Conservation (phyloP, 2,888 invertebrate species). For the Diaphora mendica region DNA sequence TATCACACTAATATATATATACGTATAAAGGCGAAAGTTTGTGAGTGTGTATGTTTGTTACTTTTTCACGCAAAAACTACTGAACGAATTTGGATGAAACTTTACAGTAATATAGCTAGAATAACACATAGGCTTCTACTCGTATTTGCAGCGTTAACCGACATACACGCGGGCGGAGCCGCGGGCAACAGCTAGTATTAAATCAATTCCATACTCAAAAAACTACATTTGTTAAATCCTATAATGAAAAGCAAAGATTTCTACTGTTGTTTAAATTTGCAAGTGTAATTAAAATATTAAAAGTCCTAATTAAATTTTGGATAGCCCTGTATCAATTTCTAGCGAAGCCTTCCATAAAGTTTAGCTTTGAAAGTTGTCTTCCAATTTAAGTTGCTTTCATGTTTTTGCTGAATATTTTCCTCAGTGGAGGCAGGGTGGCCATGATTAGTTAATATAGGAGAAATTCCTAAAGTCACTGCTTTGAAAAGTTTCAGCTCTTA, state of each 20-base stretch:
- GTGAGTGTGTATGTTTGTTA: too few species aligned
- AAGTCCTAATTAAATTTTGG: slow-evolving; percentile 37
- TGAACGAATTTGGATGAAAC: too few species aligned
- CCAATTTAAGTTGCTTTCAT: slow-evolving; percentile 67
- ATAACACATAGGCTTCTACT: too few species aligned
- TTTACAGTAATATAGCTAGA: too few species aligned
- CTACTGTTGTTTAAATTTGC: slow-evolving; percentile 16
- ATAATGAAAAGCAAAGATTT: slow-evolving; percentile 12
- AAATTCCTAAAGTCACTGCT: slow-evolving; percentile 3
- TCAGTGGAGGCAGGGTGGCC: slow-evolving; percentile 54
- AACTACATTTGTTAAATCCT: slow-evolving; percentile 11
- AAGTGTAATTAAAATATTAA: slow-evolving; percentile 21
- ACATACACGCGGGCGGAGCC: too few species aligned
- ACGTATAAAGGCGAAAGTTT: too few species aligned
- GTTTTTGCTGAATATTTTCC: slow-evolving; percentile 60
- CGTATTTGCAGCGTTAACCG: too few species aligned
- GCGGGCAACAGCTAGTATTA: not conserved
- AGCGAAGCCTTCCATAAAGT: slow-evolving; percentile 38
- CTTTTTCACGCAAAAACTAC: too few species aligned
- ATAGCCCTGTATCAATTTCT: slow-evolving; percentile 36
- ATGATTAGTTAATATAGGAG: slow-evolving; percentile 40
- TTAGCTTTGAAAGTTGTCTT: slow-evolving; percentile 48
- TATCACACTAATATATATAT: too few species aligned
- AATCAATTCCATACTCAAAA: not conserved
- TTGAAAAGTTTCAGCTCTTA: slow-evolving; percentile 1